phyloP scores from a whole-genome alignment of 2,888 invertebrate species.

The Catocala fraxini region DNA sequence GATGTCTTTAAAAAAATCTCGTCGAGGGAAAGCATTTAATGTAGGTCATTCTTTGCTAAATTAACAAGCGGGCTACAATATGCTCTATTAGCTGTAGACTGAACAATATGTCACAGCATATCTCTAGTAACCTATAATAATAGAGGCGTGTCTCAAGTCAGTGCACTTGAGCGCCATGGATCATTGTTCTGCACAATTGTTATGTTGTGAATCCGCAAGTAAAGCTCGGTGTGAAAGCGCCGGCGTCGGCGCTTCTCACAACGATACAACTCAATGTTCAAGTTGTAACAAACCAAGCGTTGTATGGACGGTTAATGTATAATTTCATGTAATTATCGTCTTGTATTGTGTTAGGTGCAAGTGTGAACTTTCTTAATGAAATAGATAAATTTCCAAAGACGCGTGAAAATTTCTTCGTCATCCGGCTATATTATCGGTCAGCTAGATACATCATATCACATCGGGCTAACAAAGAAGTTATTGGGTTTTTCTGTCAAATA shows the following conservation, averaged over 20 bases:
- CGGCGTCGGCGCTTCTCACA: slow-evolving; percentile 70
- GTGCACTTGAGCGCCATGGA: slow-evolving; percentile 62
- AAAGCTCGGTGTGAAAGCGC: slow-evolving; percentile 77
- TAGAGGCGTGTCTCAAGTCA: slow-evolving; percentile 42
- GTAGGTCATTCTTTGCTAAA: too few relatives aligned
- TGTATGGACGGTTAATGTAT: slow-evolving; percentile 37
- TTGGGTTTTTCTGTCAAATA: too few relatives aligned
- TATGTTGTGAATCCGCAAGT: slow-evolving; percentile 67
- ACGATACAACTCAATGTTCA: slow-evolving; percentile 59
- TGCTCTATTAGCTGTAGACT: too few relatives aligned
- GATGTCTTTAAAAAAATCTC: too few relatives aligned
- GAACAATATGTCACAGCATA: neutral
- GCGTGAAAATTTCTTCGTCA: too few relatives aligned
- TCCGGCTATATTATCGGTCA: too few relatives aligned
- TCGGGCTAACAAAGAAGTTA: too few relatives aligned
- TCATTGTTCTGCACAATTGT: slow-evolving; percentile 76
- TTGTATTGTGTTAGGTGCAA: slow-evolving; percentile 42
- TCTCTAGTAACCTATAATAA: neutral
- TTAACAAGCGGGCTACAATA: too few relatives aligned
- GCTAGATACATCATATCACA: too few relatives aligned
- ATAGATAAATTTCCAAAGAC: slow-evolving; percentile 10
- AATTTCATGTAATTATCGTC: slow-evolving; percentile 58
- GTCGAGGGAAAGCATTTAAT: too few relatives aligned
- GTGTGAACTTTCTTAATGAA: slow-evolving; percentile 35
- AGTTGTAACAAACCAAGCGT: slow-evolving; percentile 20